Conservation (phyloP, 1,140 invertebrate species). For the Ericerus pela region DNA sequence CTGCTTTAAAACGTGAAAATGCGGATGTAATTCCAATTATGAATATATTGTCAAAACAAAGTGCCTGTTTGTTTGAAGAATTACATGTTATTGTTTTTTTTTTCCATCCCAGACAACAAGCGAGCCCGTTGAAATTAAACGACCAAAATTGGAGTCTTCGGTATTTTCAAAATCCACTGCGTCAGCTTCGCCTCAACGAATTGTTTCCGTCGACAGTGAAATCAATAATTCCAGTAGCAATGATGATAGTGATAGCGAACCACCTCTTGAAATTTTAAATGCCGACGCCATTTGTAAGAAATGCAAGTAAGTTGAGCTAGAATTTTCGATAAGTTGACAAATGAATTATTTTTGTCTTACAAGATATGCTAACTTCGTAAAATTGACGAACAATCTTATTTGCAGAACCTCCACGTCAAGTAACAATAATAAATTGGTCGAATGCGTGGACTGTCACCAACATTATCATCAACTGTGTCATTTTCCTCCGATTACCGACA, state of each 20-base stretch:
- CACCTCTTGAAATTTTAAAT: slow-evolving; percentile 1
- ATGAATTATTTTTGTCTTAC: too few relatives aligned
- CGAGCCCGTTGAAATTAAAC: too few relatives aligned
- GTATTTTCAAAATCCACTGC: too few relatives aligned
- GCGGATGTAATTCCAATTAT: too few relatives aligned
- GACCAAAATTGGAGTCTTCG: too few relatives aligned
- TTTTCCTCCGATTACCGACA: slow-evolving; percentile 54
- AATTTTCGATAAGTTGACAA: background rate
- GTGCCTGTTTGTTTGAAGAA: too few relatives aligned
- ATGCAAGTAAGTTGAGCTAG: slow-evolving; percentile 7
- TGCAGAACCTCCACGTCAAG: background rate
- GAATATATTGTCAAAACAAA: too few relatives aligned
- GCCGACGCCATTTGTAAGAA: background rate
- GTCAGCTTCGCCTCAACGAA: too few relatives aligned
- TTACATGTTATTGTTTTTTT: too few relatives aligned
- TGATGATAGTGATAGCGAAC: background rate
- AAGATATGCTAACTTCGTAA: background rate
- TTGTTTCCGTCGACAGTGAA: background rate
- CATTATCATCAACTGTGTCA: slow-evolving; percentile 82
- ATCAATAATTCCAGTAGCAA: background rate
- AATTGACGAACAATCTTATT: background rate
- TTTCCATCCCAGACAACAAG: too few relatives aligned
- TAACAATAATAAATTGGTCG: slow-evolving; percentile 58
- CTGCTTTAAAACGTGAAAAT: background rate
- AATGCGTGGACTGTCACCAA: slow-evolving; percentile 77